Evolutionary conservation across 2,888 invertebrate genomes (phyloP).

Genomic region (Adineta ricciae): DNA sequence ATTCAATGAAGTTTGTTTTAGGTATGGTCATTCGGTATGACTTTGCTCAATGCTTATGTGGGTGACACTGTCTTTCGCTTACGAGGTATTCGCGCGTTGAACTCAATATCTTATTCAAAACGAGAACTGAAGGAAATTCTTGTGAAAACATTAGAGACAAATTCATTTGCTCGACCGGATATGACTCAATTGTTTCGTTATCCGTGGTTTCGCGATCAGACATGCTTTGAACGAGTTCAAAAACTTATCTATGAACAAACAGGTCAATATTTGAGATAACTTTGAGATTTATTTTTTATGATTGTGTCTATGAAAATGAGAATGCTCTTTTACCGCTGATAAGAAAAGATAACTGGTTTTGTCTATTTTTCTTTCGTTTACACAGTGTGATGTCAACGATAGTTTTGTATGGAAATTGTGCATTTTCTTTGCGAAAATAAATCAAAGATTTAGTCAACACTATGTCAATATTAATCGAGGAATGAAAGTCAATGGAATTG

Average conservation of each 20-base stretch:
- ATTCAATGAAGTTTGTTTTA: neutral
- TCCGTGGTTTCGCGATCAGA: neutral
- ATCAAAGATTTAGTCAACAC: too few species aligned
- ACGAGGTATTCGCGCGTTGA: neutral
- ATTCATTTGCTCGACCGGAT: conserved; percentile 4
- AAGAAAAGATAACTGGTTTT: neutral
- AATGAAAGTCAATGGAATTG: too few species aligned
- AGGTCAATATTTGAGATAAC: neutral
- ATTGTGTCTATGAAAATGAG: neutral
- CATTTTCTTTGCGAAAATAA: neutral
- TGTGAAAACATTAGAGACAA: neutral
- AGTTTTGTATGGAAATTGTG: neutral
- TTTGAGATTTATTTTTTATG: neutral
- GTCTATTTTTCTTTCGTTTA: neutral
- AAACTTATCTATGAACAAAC: neutral
- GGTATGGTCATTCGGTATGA: conserved; percentile 20
- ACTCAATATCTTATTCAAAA: neutral
- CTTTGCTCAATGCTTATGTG: neutral
- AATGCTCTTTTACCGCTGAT: neutral
- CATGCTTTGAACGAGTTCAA: neutral
- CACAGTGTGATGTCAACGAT: neutral
- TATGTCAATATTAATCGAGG: too few species aligned
- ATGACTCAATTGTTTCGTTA: conserved; percentile 6
- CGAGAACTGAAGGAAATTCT: neutral
- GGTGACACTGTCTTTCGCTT: neutral